Percentiles rank a stretch among this genome's conserved stretches.
phyloP scores from a whole-genome alignment of 2,113 vertebrate species.

The Fregetta grallaria region DNA sequence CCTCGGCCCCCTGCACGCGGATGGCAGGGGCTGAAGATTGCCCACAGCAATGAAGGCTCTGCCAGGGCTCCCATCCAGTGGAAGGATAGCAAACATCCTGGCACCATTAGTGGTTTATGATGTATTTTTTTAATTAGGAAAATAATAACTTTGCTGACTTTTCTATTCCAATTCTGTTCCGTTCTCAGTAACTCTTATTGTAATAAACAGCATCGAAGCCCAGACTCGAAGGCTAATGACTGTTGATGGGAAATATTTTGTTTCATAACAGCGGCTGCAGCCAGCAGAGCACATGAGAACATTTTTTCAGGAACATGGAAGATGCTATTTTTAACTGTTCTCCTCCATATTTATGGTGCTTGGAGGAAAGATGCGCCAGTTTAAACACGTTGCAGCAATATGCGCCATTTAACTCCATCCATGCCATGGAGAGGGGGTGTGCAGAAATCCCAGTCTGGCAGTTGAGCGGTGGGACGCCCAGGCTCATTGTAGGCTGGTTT shows the following conservation, averaged over 20 bases:
- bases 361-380: neutral
- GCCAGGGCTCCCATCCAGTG: neutral
- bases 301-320: neutral
- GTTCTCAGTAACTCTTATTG: neutral
- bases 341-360: neutral
- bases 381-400: neutral
- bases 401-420: neutral
- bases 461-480: too few relatives aligned
- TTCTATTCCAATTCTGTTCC: neutral
- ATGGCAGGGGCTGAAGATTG: neutral
- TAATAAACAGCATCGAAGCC: neutral
- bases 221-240: neutral
- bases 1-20: neutral
- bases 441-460: neutral
- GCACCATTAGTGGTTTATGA: neutral
- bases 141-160: neutral
- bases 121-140: neutral
- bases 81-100: neutral
- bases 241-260: constrained; percentile 37
- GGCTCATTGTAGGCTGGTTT: neutral
- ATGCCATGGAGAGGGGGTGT: fast-evolving
- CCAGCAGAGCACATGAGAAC: constrained; percentile 48
- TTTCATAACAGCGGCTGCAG: constrained; percentile 31
- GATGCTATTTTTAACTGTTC: constrained; percentile 49
- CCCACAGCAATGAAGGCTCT: neutral